phyloP scores from a whole-genome alignment of 35 echinoderm and acorn worm species.

The Ophioderma brevispina region DNA sequence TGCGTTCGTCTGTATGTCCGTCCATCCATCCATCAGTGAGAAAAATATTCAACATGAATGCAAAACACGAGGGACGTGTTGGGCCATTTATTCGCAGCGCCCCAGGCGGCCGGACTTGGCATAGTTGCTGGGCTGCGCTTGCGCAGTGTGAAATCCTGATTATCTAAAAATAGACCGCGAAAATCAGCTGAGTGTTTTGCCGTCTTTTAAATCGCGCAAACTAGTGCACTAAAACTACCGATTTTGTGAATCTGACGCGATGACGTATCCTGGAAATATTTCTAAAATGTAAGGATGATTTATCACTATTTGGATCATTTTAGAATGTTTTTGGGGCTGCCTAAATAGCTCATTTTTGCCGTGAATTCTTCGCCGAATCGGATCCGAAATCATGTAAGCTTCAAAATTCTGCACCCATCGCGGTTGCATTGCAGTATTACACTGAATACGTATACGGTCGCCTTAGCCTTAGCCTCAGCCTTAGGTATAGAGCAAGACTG shows the following conservation, averaged over 20 bases:
- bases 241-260: no score
- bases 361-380: not conserved
- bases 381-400: not conserved
- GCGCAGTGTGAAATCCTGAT: no score
- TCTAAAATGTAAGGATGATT: not conserved
- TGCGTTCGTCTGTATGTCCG: no score
- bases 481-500: not conserved
- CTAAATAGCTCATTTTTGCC: not conserved
- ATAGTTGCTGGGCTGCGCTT: not conserved
- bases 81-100: not conserved
- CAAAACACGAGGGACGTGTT: not conserved
- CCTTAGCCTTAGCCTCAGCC: not conserved
- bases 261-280: no score
- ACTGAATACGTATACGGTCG: no score
- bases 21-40: no score
- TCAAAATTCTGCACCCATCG: no score
- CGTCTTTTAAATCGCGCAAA: not conserved
- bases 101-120: not conserved
- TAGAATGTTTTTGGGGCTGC: not conserved
- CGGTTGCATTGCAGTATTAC: no score
- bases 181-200: not conserved
- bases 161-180: no score
- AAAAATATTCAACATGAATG: no score
- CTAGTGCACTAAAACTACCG: not conserved
- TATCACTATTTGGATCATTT: not conserved